phyloP scores from a whole-genome alignment of 2,888 invertebrate species.

The Oxycera nigricornis region DNA sequence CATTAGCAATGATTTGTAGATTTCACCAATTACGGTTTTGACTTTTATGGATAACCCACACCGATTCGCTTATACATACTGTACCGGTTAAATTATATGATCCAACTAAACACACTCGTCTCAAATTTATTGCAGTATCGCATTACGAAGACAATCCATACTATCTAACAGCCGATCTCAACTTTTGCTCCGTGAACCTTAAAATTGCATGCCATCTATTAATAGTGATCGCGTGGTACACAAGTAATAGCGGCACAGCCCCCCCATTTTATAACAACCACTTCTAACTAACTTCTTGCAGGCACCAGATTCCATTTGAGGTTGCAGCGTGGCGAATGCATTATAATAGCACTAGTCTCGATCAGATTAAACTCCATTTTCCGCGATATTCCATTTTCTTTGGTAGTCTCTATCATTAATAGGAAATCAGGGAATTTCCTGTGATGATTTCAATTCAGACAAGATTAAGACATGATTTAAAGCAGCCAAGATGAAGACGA shows the following conservation, averaged over 20 bases:
- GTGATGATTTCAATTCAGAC: slow-evolving; percentile 4
- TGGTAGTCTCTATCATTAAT: slow-evolving; percentile 18
- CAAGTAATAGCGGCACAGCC: background rate
- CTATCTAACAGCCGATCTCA: background rate
- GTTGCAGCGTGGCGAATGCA: background rate
- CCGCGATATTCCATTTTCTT: slow-evolving; percentile 16
- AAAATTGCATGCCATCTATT: slow-evolving; percentile 18
- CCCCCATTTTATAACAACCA: background rate
- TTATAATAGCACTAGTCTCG: background rate
- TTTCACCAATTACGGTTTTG: too few relatives aligned
- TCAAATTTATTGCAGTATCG: too few relatives aligned
- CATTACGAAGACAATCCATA: background rate
- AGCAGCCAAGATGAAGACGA: background rate
- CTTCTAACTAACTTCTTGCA: too few relatives aligned
- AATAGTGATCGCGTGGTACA: background rate
- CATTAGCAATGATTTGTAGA: too few relatives aligned
- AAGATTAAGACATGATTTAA: background rate
- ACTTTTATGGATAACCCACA: too few relatives aligned
- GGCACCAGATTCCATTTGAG: too few relatives aligned
- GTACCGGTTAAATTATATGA: too few relatives aligned
- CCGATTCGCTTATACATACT: too few relatives aligned
- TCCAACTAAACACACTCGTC: too few relatives aligned
- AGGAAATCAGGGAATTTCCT: slow-evolving; percentile 22
- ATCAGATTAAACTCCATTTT: slow-evolving; percentile 23
- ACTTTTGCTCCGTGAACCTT: slow-evolving; percentile 19